Evolutionary conservation across 1,140 invertebrate genomes (phyloP).

Genomic region (Drosophila hydei): DNA sequence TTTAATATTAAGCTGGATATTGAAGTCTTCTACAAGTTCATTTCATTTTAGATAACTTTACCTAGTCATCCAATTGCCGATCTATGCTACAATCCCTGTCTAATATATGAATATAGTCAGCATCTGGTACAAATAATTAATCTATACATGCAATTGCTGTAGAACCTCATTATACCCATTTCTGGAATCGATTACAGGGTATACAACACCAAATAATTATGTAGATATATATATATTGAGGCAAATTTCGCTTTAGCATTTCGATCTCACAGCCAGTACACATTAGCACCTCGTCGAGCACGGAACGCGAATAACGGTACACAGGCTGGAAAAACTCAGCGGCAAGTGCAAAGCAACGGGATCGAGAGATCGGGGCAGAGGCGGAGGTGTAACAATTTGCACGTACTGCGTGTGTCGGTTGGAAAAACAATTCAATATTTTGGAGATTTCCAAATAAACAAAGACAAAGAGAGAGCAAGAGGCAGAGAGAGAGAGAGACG

Average conservation of each 20-base stretch:
- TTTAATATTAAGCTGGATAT: no score
- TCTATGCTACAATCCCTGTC: no score
- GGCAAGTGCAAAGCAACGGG: neutral
- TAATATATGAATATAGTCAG: no score
- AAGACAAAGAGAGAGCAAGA: conserved; percentile 10
- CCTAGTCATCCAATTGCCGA: no score
- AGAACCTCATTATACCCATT: neutral
- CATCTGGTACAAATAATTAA: no score
- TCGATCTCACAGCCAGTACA: conserved; percentile 52
- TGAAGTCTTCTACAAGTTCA: no score
- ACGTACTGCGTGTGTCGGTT: conserved; percentile 45
- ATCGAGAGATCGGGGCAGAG: neutral
- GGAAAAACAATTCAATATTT: conserved; percentile 61
- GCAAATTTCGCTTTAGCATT: conserved; percentile 16
- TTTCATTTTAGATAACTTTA: neutral
- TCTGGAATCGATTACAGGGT: neutral
- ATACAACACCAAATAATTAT: neutral
- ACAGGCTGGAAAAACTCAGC: conserved; percentile 9
- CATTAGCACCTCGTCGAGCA: conserved; percentile 55
- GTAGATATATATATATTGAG: conserved; percentile 13
- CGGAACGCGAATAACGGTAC: conserved; percentile 37
- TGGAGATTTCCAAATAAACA: conserved; percentile 71
- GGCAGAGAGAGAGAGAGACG: conserved; percentile 12
- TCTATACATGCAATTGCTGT: no score
- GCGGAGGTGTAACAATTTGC: conserved; percentile 52